Evolutionary conservation across 2,888 invertebrate species (phyloP).

Genomic region (Antheraea assamensis): DNA sequence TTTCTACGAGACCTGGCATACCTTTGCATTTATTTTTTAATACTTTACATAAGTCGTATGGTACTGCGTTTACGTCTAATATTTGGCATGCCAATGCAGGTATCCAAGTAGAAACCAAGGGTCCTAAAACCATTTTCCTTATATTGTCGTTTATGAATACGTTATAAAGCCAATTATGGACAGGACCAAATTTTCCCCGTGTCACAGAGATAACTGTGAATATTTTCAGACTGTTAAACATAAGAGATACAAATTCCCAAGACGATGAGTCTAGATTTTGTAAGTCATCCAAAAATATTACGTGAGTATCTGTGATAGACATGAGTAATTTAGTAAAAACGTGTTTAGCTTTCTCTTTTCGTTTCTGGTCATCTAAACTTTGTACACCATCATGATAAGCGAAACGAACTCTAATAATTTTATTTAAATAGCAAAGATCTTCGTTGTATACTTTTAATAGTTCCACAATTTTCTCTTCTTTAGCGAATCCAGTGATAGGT

Average conservation of each 20-base stretch:
- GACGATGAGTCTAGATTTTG: conserved; percentile 74
- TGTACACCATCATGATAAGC: conserved; percentile 70
- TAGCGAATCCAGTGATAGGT: conserved; percentile 60
- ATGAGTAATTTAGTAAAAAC: conserved; percentile 66
- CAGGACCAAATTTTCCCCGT: conserved; percentile 64
- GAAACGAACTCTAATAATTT: conserved; percentile 77
- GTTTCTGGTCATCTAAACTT: conserved; percentile 55
- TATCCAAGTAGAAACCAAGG: conserved; percentile 63
- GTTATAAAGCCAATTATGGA: conserved; percentile 67
- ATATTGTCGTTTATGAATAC: conserved; percentile 65
- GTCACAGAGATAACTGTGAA: conserved; percentile 62
- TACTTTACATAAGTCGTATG: conserved; percentile 75
- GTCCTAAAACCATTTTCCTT: conserved; percentile 68
- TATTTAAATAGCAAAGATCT: conserved; percentile 81
- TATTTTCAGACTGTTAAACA: conserved; percentile 60
- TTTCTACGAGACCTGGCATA: conserved; percentile 78
- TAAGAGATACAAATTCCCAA: conserved; percentile 68
- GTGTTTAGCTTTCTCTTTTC: conserved; percentile 61
- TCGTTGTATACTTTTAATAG: conserved; percentile 56
- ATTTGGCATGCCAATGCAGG: conserved; percentile 83
- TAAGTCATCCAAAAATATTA: conserved; percentile 76
- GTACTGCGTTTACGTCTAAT: conserved; percentile 81
- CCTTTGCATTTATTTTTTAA: conserved; percentile 72
- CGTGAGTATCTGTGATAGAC: conserved; percentile 49
- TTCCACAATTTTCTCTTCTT: conserved; percentile 68